Percentiles rank a stretch among this genome's conserved stretches.
Evolutionary conservation across 2,797 vertebrate species (phyloP).

Genomic region (Glossophaga mutica): DNA sequence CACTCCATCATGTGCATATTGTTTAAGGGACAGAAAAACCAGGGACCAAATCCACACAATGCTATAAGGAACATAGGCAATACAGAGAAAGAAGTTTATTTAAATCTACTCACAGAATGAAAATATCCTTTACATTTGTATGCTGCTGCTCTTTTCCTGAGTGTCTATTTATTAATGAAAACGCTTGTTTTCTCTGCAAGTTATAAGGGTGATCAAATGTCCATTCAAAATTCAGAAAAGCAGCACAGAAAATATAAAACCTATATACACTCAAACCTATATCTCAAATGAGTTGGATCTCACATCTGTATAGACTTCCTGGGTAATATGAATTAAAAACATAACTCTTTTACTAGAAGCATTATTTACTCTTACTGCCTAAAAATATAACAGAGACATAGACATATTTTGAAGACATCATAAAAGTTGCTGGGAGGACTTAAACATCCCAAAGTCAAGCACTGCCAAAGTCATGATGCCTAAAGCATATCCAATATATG

Average conservation of each 20-base stretch:
- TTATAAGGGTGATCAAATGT: neutral
- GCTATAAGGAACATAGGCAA: neutral
- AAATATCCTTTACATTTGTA: neutral
- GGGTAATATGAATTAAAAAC: conserved; percentile 11
- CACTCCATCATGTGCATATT: neutral
- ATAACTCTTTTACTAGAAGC: neutral
- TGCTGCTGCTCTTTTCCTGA: neutral
- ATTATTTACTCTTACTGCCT: neutral
- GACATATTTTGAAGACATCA: neutral
- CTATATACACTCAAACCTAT: neutral
- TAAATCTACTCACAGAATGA: neutral
- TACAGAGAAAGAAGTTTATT: neutral
- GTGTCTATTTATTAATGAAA: neutral
- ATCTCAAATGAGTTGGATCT: neutral
- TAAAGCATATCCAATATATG: neutral
- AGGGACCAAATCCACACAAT: neutral
- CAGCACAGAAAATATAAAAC: neutral
- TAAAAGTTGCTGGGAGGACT: neutral
- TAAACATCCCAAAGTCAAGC: neutral
- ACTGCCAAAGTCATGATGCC: neutral
- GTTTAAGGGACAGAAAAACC: neutral
- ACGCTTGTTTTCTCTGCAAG: neutral
- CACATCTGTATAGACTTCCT: conserved; percentile 10
- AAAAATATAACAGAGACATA: neutral
- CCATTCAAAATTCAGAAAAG: neutral